These are phyloP conservation scores for Steatornis caripensis DNA, from an alignment of 2,113 vertebrate genomes.

Conservation along the genomic window DNA sequence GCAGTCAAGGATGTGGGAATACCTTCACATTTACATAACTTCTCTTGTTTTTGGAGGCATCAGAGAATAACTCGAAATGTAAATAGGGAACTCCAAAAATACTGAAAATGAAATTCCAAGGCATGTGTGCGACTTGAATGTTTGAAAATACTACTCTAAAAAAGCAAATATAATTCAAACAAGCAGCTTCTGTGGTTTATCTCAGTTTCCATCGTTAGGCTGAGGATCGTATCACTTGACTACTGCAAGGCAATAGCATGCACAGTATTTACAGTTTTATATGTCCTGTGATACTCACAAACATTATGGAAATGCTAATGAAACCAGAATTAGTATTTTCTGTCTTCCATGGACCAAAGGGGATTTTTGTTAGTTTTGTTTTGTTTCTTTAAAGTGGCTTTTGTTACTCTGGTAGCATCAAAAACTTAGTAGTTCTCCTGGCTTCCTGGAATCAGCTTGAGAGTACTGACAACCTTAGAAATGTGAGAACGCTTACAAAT, in stretches of 20 bases:
- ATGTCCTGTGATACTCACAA: neutral
- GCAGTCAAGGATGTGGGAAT: neutral
- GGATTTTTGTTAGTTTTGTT: fast-evolving
- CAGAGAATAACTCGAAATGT: neutral
- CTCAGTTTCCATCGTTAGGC: neutral
- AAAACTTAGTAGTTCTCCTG: neutral
- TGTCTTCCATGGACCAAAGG: fast-evolving
- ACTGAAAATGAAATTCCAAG: neutral
- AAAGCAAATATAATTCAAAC: neutral
- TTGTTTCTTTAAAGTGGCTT: neutral
- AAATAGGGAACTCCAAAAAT: neutral
- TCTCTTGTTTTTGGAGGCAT: neutral
- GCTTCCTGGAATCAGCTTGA: neutral
- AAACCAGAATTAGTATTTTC: neutral
- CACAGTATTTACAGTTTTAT: neutral
- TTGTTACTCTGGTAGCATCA: neutral
- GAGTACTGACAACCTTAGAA: neutral
- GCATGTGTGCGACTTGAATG: neutral
- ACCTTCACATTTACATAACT: neutral
- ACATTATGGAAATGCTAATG: neutral
- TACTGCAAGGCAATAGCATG: neutral
- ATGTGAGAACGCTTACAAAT: neutral
- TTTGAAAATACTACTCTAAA: neutral
- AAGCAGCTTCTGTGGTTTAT: neutral
- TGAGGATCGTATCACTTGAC: neutral